Percentiles rank a stretch among this genome's conserved stretches.
These are phyloP conservation scores for Drosophila burlai DNA, from an alignment of 1,140 invertebrate genomes.

Conservation along the genomic window DNA sequence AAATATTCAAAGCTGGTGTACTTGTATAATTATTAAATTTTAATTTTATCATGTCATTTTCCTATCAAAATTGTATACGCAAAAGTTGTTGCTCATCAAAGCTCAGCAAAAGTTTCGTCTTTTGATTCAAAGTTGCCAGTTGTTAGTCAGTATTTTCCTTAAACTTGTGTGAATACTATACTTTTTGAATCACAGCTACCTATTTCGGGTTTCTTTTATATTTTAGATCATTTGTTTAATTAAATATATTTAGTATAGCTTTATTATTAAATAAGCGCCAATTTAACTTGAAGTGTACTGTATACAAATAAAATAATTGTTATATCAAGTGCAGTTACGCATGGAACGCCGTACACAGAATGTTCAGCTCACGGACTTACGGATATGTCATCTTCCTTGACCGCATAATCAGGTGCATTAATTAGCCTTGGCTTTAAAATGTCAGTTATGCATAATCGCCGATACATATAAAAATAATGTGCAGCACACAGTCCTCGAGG, in stretches of 20 bases:
- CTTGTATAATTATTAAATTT: not conserved
- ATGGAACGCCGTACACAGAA: conserved; percentile 22
- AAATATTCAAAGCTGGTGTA: not conserved
- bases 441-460: conserved; percentile 28
- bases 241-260: not conserved
- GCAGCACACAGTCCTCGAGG: conserved; percentile 10
- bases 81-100: not conserved
- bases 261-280: too few relatives aligned
- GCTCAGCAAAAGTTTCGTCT: conserved; percentile 21
- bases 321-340: not conserved
- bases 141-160: conserved; percentile 30
- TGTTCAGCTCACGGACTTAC: conserved; percentile 47
- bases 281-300: too few relatives aligned
- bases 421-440: conserved; percentile 36
- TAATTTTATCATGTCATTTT: not conserved
- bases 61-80: not conserved
- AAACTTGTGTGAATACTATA: conserved; percentile 21
- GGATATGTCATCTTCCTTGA: conserved; percentile 62
- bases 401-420: conserved; percentile 52
- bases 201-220: not conserved
- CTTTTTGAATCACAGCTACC: conserved; percentile 20
- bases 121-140: conserved; percentile 18
- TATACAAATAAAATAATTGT: not conserved
- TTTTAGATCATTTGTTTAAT: not conserved
- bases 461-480: conserved; percentile 9